A percentile compares a stretch with the other conserved stretches of the same genome.
Evolutionary conservation across 2,888 invertebrate species (phyloP).

Genomic region (Protodeltote pygarga): DNA sequence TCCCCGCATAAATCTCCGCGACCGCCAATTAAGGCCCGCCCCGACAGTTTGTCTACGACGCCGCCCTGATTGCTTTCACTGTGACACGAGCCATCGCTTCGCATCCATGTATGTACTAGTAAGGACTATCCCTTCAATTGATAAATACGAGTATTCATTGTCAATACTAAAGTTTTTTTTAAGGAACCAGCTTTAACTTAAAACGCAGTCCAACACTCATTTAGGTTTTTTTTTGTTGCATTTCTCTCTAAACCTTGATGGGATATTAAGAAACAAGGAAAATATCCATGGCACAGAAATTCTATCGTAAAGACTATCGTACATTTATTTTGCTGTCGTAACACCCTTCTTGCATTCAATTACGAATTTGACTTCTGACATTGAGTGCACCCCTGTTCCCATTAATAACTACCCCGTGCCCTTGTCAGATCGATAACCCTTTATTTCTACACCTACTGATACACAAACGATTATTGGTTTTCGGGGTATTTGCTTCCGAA

Average conservation of each 20-base stretch:
- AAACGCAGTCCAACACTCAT: too few species aligned
- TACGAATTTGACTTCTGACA: conserved; percentile 40
- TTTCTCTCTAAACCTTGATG: too few species aligned
- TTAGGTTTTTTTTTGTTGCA: too few species aligned
- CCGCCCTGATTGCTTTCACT: conserved; percentile 86
- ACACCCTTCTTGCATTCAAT: conserved; percentile 33
- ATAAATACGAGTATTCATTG: conserved; percentile 34
- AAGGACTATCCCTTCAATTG: conserved; percentile 40
- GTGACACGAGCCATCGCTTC: conserved; percentile 57
- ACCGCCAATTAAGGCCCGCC: conserved; percentile 86
- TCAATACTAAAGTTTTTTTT: too few species aligned
- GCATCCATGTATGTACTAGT: conserved; percentile 27
- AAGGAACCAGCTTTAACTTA: too few species aligned
- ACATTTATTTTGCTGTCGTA: conserved; percentile 33
- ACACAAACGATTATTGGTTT: conserved; percentile 36
- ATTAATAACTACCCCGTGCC: conserved; percentile 34
- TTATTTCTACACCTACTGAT: conserved; percentile 40
- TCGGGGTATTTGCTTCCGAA: conserved; percentile 30
- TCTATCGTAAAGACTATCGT: conserved; percentile 15
- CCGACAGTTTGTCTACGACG: conserved; percentile 86
- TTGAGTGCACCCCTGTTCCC: conserved; percentile 34
- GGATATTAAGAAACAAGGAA: too few species aligned
- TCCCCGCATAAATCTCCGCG: conserved; percentile 84
- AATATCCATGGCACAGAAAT: too few species aligned
- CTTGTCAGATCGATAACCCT: conserved; percentile 55